phyloP scores from a whole-genome alignment of 2,888 invertebrate species.

The Acrobasis repandana region DNA sequence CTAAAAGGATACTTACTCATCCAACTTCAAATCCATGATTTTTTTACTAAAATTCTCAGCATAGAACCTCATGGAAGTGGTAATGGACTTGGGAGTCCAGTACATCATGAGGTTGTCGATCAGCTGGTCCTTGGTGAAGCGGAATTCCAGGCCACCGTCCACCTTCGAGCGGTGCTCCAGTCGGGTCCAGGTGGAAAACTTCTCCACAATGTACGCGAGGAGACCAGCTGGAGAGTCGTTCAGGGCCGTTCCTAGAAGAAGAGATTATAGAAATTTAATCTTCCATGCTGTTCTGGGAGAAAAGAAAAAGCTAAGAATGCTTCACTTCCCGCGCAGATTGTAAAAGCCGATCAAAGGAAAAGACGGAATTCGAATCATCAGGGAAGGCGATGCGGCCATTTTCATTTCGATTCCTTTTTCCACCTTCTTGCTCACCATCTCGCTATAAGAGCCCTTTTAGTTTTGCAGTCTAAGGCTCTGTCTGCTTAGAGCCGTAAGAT shows the following conservation, averaged over 20 bases:
- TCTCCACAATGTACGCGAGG: conserved; percentile 92
- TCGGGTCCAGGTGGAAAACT: conserved; percentile 91
- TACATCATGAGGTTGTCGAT: conserved; percentile 93
- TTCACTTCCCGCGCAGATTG: too few species aligned
- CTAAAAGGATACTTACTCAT: conserved; percentile 55
- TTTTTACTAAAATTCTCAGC: conserved; percentile 81
- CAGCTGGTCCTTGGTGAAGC: conserved; percentile 86
- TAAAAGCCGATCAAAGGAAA: too few species aligned
- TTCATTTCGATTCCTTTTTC: too few species aligned
- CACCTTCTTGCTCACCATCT: too few species aligned
- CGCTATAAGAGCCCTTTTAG: too few species aligned
- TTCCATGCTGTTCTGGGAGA: too few species aligned
- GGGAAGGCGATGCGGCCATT: too few species aligned
- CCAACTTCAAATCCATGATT: conserved; percentile 45
- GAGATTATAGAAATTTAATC: conserved; percentile 10
- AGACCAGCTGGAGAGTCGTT: conserved; percentile 90
- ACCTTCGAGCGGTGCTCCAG: conserved; percentile 58
- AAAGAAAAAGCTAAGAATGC: too few species aligned
- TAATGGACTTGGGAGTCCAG: conserved; percentile 89
- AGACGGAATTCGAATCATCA: too few species aligned
- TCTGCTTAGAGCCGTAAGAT: too few species aligned
- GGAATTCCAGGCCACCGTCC: conserved; percentile 87
- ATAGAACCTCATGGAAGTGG: conserved; percentile 89
- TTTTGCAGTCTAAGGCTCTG: too few species aligned
- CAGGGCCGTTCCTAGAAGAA: conserved; percentile 63